phyloP scores from a whole-genome alignment of 2,113 vertebrate genomes.

The Phrynosoma blainvillii region DNA sequence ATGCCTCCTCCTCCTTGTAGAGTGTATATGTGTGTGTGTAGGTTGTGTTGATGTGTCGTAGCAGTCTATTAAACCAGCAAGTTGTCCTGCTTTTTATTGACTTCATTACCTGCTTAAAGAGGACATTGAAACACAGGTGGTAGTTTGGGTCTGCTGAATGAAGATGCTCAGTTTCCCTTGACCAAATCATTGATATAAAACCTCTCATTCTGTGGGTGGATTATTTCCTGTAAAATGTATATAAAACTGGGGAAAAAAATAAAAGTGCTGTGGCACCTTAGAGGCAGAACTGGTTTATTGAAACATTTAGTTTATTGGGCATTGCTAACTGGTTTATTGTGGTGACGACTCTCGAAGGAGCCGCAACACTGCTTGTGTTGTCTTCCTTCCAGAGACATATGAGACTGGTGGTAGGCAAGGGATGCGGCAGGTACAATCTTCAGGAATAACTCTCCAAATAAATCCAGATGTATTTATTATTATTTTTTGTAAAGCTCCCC shows the following conservation, averaged over 20 bases:
- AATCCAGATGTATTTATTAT: not conserved
- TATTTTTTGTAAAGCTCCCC: not conserved
- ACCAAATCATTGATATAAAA: not conserved
- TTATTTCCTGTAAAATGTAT: not conserved
- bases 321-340: conserved; percentile 3
- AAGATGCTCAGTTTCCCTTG: not conserved
- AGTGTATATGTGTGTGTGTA: not conserved
- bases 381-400: not conserved
- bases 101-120: not conserved
- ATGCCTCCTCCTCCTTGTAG: not conserved
- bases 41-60: not conserved
- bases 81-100: not conserved
- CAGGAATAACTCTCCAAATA: not conserved
- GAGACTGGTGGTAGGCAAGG: not conserved
- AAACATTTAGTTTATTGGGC: not conserved
- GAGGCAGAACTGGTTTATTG: not conserved
- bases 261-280: not conserved
- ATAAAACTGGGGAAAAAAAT: not conserved
- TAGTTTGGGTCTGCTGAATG: not conserved
- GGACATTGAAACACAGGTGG: not conserved
- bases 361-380: not conserved
- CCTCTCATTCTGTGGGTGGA: not conserved
- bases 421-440: not conserved
- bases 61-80: not conserved
- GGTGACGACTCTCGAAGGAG: not conserved